Evolutionary conservation across 1,140 invertebrate species (phyloP).

Genomic region (Laodelphax striatellus): DNA sequence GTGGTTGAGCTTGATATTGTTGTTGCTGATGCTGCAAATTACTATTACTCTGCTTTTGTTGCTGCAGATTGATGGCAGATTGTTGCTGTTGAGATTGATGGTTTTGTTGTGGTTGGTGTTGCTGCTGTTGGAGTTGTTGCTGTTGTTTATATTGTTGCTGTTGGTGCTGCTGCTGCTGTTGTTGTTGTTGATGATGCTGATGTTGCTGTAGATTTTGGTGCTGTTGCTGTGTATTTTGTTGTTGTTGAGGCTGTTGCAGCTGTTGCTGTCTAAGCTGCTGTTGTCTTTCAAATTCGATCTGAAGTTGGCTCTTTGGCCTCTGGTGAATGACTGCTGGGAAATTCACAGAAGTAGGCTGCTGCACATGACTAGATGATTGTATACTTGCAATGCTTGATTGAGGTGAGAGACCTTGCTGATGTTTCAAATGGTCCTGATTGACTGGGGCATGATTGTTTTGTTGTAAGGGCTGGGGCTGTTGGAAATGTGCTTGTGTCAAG

Average conservation of each 20-base stretch:
- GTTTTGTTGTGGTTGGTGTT: conserved; percentile 9
- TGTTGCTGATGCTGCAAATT: conserved; percentile 20
- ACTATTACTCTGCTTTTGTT: conserved; percentile 12
- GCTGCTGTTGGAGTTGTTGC: conserved; percentile 15
- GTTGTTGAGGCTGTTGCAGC: conserved; percentile 31
- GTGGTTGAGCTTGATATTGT: conserved; percentile 22
- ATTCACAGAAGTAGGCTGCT: conserved; percentile 9
- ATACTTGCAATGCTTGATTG: conserved; percentile 9
- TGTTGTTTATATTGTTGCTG: conserved; percentile 3
- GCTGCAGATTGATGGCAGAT: not conserved
- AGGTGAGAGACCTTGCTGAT: conserved; percentile 19
- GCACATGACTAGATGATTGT: conserved; percentile 23
- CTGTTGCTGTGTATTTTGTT: conserved; percentile 29
- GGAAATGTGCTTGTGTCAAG: conserved; percentile 18
- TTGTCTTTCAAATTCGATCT: conserved; percentile 21
- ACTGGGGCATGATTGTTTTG: not conserved
- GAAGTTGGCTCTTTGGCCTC: conserved; percentile 25
- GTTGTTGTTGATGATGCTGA: conserved; percentile 13
- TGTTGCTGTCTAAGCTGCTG: conserved; percentile 27
- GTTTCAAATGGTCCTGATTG: conserved; percentile 8
- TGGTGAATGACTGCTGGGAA: conserved; percentile 8
- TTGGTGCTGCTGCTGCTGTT: conserved; percentile 11
- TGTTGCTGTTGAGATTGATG: conserved; percentile 14
- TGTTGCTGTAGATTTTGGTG: conserved; percentile 10
- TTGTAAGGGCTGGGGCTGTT: conserved; percentile 15